Base-by-base conservation (phyloP, 2,888 invertebrate genomes). In the Holacanthella duospinosa region DNA sequence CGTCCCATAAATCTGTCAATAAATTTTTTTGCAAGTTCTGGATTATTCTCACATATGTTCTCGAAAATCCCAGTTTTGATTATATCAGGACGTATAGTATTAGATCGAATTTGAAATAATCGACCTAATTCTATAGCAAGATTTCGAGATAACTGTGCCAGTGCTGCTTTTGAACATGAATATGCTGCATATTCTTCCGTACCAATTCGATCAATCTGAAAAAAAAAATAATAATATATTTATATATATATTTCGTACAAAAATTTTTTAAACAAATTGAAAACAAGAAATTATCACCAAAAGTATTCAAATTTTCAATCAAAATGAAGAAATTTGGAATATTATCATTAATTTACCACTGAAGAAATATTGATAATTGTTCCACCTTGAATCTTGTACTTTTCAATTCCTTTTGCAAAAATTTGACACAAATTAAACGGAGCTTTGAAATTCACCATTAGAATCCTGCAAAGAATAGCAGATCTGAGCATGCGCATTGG, bases 111-210 rank as follows among this genome's bases (percentile, higher is more conserved):
- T 21, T 28, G 25, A 16, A 36, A 36, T 6, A 36, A 19, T 25
- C 21, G 24, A 27, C 59, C 44, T 2, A 59, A 25, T 59, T 59
- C 59, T 6, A 27, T 19, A 16, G 59, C 59, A n/a, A 59, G 29
- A 9, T 21, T n/a, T 25, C 28, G 29, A 16, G 59, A 44, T 3
- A 59, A 12, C 24, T 9, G 4, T 6, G 44, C 26, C 24, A 59
- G n/a, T 2, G 44, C 59, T n/a, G 44, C 59, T 43, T 59, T 59
- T 24, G 44, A 44, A 12, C 6, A 3, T 3, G 43, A 43, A 25
- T 59, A 59, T 2, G 44, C 26, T 48, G 44, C 12, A 9, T 3
- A 21, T 3, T 21, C 27, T 28, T 19, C 21, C 6, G 28, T 6
- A 3, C 4, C 26, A 3, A 48, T 19, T n/a, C 59, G 43, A 27